phyloP scores from a whole-genome alignment of 2,797 vertebrate species.

The Otus scops region DNA sequence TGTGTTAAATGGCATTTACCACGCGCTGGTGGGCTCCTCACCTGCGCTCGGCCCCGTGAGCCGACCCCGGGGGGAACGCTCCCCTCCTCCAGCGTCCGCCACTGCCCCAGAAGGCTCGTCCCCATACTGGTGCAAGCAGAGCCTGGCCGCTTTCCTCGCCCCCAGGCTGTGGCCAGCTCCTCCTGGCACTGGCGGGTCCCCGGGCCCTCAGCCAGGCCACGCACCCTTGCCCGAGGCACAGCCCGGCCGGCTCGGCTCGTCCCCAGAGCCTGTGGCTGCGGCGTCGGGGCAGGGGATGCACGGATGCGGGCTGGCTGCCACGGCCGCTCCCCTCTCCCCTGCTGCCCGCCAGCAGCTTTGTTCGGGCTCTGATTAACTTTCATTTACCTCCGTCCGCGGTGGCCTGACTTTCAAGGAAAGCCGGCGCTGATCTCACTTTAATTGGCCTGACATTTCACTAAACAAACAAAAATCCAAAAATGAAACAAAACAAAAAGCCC shows the following conservation, averaged over 20 bases:
- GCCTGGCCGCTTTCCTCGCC: background rate
- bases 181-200: background rate
- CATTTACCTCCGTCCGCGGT: background rate
- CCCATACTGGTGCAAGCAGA: background rate
- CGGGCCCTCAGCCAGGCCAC: background rate
- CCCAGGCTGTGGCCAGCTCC: background rate
- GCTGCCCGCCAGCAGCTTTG: background rate
- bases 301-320: background rate
- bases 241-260: background rate
- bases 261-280: fast-evolving
- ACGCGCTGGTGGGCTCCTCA: background rate
- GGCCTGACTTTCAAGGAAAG: slow-evolving; percentile 15
- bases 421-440: slow-evolving; percentile 55
- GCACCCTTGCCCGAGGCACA: fast-evolving
- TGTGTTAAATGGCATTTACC: slow-evolving; percentile 16
- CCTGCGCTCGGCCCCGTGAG: background rate
- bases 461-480: slow-evolving; percentile 72
- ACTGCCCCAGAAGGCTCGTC: too few species aligned
- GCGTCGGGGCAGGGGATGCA: fast-evolving
- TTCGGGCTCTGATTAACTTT: slow-evolving; percentile 1
- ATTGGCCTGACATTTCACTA: slow-evolving; percentile 76
- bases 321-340: background rate
- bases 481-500: slow-evolving; percentile 69
- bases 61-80: fast-evolving
- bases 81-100: background rate